Evolutionary conservation across 2,797 vertebrate genomes (phyloP).

Genomic region (Sebastes taczanowskii): DNA sequence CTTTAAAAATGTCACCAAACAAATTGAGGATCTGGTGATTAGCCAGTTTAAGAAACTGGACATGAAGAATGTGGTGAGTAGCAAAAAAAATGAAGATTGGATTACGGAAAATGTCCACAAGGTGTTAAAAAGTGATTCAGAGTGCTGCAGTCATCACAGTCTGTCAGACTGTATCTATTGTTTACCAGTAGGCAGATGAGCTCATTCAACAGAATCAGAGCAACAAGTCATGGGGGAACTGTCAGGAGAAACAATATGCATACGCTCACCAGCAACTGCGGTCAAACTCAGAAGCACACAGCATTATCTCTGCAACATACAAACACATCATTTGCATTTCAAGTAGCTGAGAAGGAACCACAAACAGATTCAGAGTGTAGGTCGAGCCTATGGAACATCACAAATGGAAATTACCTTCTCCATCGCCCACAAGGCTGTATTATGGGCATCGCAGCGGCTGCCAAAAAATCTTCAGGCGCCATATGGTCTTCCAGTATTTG

Average conservation of each 20-base stretch:
- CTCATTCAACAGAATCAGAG: conserved; percentile 38
- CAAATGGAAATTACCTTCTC: conserved; percentile 58
- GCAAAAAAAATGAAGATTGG: background rate
- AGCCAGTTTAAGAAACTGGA: background rate
- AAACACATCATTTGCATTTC: conserved; percentile 70
- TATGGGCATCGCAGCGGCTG: conserved; percentile 32
- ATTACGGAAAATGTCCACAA: background rate
- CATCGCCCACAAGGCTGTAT: conserved; percentile 33
- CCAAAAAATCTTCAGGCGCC: conserved; percentile 53
- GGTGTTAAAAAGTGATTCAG: background rate
- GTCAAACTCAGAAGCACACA: conserved; percentile 45
- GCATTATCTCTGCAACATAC: conserved; percentile 24
- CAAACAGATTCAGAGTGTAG: conserved; percentile 35
- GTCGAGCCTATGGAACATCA: conserved; percentile 35
- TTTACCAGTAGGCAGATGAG: conserved; percentile 34
- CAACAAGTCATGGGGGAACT: conserved; percentile 24
- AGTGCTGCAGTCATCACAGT: background rate
- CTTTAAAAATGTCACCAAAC: background rate
- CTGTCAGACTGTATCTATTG: conserved; percentile 16
- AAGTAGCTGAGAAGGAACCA: conserved; percentile 54
- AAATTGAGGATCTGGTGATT: conserved; percentile 6
- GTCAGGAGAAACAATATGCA: conserved; percentile 27
- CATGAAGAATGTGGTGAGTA: background rate
- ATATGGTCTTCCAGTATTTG: conserved; percentile 65
- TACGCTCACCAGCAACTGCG: conserved; percentile 1